A percentile compares a stretch with the other conserved stretches of the same genome.
These are phyloP conservation scores for Thyatira batis DNA, from an alignment of 2,888 invertebrate species.

Conservation along the genomic window DNA sequence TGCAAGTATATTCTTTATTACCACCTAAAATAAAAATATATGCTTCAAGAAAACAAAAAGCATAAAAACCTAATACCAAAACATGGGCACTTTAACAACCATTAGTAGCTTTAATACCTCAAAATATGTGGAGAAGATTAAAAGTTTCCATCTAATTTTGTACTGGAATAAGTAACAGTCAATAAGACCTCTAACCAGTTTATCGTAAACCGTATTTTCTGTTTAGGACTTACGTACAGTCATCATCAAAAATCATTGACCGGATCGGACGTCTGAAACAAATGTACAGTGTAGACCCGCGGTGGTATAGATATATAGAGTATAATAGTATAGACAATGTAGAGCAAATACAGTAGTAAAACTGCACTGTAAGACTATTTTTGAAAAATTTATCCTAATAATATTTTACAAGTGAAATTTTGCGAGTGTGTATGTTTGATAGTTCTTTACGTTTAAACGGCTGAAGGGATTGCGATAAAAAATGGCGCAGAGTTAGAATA, in stretches of 20 bases:
- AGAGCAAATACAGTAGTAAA: neutral
- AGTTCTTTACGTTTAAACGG: too few species aligned
- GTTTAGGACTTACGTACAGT: conserved; percentile 8
- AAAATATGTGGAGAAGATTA: neutral
- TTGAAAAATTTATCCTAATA: too few species aligned
- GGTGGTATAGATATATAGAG: neutral
- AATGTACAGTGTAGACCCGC: conserved; percentile 22
- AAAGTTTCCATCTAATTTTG: neutral
- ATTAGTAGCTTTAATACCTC: too few species aligned
- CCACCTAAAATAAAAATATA: too few species aligned
- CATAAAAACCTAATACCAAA: too few species aligned
- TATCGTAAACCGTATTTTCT: neutral
- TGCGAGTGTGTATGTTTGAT: too few species aligned
- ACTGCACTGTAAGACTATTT: neutral
- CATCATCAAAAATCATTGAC: conserved; percentile 23
- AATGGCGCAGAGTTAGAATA: too few species aligned
- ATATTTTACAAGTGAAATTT: too few species aligned
- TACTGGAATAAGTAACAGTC: neutral
- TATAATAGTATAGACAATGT: neutral
- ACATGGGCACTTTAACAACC: too few species aligned
- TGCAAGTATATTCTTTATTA: too few species aligned
- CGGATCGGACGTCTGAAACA: conserved; percentile 25
- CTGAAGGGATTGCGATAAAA: too few species aligned
- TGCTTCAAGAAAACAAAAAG: too few species aligned
- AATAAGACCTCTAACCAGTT: neutral